A percentile compares a stretch with the other conserved stretches of the same genome.
Conservation (phyloP, 2,888 invertebrate species). For the Ctenicera cuprea region DNA sequence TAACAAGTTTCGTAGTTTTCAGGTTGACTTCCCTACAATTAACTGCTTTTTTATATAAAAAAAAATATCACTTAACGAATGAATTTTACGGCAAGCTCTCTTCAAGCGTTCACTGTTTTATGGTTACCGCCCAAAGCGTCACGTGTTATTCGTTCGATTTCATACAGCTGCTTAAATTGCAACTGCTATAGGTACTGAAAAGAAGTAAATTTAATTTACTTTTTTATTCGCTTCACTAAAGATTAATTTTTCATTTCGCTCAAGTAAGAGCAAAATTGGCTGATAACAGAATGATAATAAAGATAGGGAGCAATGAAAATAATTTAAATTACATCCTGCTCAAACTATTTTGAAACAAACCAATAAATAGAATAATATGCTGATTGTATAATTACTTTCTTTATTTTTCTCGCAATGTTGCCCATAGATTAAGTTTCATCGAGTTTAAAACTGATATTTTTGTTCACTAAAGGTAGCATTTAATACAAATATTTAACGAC, state of each 20-base stretch:
- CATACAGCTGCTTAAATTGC: neutral
- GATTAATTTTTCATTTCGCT: neutral
- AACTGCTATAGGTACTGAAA: neutral
- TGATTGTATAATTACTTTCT: no score
- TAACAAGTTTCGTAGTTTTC: neutral
- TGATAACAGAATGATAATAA: no score
- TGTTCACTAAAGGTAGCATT: no score
- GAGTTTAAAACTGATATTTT: no score
- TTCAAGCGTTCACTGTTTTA: neutral
- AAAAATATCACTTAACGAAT: constrained; percentile 6
- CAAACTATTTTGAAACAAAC: no score
- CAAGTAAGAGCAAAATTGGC: no score
- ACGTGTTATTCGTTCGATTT: neutral
- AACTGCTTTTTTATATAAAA: neutral
- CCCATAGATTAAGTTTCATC: no score
- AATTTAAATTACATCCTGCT: no score
- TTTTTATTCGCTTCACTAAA: neutral
- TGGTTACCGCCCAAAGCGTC: neutral
- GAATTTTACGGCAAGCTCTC: neutral
- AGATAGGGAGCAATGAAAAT: no score
- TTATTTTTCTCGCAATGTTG: no score
- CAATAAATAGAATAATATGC: no score
- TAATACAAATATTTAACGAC: no score
- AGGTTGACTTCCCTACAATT: neutral
- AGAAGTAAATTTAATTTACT: neutral